Evolutionary conservation across 2,888 invertebrate species (phyloP), one percentile per base, ranked within the genome.

Genomic region (Ophion slaviceki): DNA sequence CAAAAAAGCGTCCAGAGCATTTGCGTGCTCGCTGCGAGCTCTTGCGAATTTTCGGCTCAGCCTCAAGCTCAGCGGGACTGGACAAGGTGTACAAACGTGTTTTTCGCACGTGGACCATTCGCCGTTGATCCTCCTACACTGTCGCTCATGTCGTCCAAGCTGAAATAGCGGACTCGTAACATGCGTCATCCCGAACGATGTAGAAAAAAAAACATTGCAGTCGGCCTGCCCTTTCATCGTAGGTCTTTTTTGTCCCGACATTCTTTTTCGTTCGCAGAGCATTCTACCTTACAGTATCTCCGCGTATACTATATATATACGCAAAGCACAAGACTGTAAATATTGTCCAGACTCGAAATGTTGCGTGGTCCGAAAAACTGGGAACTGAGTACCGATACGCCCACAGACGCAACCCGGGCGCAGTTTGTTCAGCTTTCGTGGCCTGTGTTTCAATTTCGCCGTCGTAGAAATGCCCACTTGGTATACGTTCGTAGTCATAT

Each of bases 81-180:
- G 72, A 64, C 40, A 61, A 67, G 79, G 85, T 86, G 82, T 82
- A 81, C 64, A 67, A 87, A 85, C 78, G 70, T 77, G 77, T 80
- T 86, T 40, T 62, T 28, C 67, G 14, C 53, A 53, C 53, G 36
- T 70, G 68, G 80, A 87, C 86, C 87, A 88, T 87, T 80, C 84
- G 61, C 84, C 82, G 82, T 85, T 79, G 85, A 85, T 86, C 83
- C 86, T 82, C 87, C 87, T 82, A 88, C 88, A 82, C 77, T 45
- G 76, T 28, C 74, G 17, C 47, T 68, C 20, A 68, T 17, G 77
- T 28, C 67, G 59, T 61, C 57, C 32, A 57, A 74, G 64, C 59
- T 32, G 62, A 81, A 78, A 84, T 36, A 40, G 67, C 78, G 20
- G 74, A 77, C 76, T 64, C 64, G 75, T 80, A 68, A 80, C 82